phyloP scores from a whole-genome alignment of 2,888 invertebrate species.

The Agriopis aurantiaria region DNA sequence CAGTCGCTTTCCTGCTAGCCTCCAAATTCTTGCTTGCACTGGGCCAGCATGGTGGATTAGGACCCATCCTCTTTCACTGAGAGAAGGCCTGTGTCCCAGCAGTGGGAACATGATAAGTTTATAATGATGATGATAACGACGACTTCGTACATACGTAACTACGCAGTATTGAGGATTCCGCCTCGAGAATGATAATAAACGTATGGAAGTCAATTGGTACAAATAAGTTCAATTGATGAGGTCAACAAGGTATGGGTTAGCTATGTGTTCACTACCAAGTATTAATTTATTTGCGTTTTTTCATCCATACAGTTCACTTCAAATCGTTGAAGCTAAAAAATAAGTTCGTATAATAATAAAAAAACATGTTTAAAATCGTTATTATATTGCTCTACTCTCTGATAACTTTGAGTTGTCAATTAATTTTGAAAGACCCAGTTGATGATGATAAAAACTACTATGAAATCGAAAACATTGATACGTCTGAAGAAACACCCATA shows the following conservation, averaged over 20 bases:
- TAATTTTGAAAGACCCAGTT: conserved; percentile 40
- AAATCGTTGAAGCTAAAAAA: not conserved
- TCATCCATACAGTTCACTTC: conserved; percentile 29
- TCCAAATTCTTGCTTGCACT: too few relatives aligned
- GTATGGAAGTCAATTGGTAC: conserved; percentile 64
- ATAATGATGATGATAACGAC: too few relatives aligned
- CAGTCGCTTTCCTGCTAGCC: too few relatives aligned
- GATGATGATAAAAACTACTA: conserved; percentile 46
- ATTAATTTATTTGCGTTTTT: conserved; percentile 43
- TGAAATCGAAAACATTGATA: conserved; percentile 47
- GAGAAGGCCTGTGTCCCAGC: too few relatives aligned
- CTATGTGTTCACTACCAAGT: conserved; percentile 45
- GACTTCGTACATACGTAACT: too few relatives aligned
- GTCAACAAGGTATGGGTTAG: conserved; percentile 47
- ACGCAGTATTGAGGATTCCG: not conserved
- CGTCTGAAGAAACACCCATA: conserved; percentile 42
- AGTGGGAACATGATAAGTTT: too few relatives aligned
- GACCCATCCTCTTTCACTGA: too few relatives aligned
- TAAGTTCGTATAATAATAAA: not conserved
- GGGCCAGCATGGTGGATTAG: too few relatives aligned
- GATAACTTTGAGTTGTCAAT: conserved; percentile 37
- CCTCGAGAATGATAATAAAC: conserved; percentile 45
- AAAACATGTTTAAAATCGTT: conserved; percentile 39
- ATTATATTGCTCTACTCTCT: conserved; percentile 37
- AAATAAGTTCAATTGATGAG: conserved; percentile 63